Evolutionary conservation across 1,140 invertebrate genomes (phyloP).

Genomic region (Drosophila melanica): DNA sequence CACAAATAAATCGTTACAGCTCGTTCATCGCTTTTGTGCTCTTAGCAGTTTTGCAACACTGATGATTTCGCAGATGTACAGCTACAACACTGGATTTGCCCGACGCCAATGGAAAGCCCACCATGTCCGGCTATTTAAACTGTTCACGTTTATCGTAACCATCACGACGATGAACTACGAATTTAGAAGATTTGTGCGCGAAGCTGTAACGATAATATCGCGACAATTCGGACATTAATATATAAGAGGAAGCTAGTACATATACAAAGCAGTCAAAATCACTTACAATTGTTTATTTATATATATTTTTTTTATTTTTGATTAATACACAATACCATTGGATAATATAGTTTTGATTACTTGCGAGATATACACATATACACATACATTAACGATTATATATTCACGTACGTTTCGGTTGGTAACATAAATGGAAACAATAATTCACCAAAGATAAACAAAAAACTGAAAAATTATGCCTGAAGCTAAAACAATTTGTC

Average conservation of each 20-base stretch:
- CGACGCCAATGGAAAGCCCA: conserved; percentile 64
- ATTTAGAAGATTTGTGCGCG: conserved; percentile 49
- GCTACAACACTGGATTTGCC: conserved; percentile 78
- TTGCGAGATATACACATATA: conserved; percentile 23
- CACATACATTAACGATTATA: conserved; percentile 14
- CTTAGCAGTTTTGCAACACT: conserved; percentile 62
- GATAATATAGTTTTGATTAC: conserved; percentile 51
- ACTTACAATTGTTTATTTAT: conserved; percentile 4
- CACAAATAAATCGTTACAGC: conserved; percentile 36
- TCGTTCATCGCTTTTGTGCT: conserved; percentile 62
- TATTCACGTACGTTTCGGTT: conserved; percentile 5
- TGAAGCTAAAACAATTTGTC: conserved; percentile 19
- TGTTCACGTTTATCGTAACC: conserved; percentile 66
- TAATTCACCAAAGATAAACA: conserved; percentile 30
- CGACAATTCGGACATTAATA: conserved; percentile 1
- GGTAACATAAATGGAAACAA: conserved; percentile 21
- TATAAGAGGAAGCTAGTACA: neutral
- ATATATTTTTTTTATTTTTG: conserved; percentile 32
- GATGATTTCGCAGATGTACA: conserved; percentile 74
- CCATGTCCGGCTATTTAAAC: conserved; percentile 61
- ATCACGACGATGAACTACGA: conserved; percentile 69
- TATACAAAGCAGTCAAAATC: conserved; percentile 21
- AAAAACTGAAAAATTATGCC: conserved; percentile 6
- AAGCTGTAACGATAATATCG: conserved; percentile 26
- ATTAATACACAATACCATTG: conserved; percentile 43